Base-by-base conservation (phyloP, 2,797 vertebrate genomes). In the Florisuga fusca region DNA sequence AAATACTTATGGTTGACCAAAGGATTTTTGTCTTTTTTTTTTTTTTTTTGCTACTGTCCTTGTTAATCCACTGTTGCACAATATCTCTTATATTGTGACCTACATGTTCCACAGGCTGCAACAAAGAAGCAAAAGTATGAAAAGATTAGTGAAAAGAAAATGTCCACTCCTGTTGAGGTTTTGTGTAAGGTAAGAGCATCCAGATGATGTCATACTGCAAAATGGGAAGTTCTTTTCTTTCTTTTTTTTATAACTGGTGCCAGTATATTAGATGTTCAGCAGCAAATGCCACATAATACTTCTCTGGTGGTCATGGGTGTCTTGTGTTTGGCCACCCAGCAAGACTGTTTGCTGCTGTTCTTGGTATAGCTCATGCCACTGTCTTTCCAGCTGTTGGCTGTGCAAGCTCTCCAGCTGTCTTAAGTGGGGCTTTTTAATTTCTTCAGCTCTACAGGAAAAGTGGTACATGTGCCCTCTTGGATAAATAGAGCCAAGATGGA, bases 111-210 rank as follows among this genome's bases (percentile, higher is more conserved):
- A 88, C 95, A 99, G 99, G 99, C 99, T 98, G 99, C 99, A 97
- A 99, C 99, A 98, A 99, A 99, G 98, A 99, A 99, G 98, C 99
- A 99, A 97, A 99, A 99, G 96, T 99, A 99, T 96, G 99, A 99
- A 98, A 99, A 99, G 98, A 99, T 99, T 97, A 99, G 99, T 88
- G 99, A 99, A 99, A 99, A 99, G 98, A 99, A 99, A 98, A 99
- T 99, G 99, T 99, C 99, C 78, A 99, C 99, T 96, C 99, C 99
- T 89, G 99, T 99, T 96, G 99, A 99, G 98, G 98, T 99, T 97
- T 99, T 99, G 97, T 99, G 99, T 99, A 99, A 99, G 99, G 99
- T 99, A 97, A 97, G 97, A 79, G 23, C 92, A 61, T 73, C 68
- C 95, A 54, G 92, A 33, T 95, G 59, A 92, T 85, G 87, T 79